Base-by-base conservation (phyloP, 2,888 invertebrate species). In the Cryptosula pallasiana region DNA sequence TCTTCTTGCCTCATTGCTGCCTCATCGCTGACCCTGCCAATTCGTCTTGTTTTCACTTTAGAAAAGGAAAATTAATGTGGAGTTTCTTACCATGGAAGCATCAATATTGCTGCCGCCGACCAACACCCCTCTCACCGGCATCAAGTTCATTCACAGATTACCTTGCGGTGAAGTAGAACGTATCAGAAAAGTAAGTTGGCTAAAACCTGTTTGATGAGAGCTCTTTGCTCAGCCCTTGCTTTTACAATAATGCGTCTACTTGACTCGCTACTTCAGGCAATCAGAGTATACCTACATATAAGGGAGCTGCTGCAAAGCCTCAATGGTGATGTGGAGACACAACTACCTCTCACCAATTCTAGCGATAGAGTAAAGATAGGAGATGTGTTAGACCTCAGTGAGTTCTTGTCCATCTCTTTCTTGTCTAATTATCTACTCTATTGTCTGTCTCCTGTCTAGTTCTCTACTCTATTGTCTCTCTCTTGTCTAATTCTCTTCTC, bases 1-100 rank as follows among this genome's bases (percentile, higher is more conserved):
- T n/a, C n/a, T n/a, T n/a, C n/a, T n/a, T n/a, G n/a, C n/a, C n/a
- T n/a, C n/a, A n/a, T n/a, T n/a, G n/a, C n/a, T n/a, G n/a, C n/a
- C n/a, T n/a, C n/a, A n/a, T n/a, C n/a, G n/a, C n/a, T n/a, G n/a
- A n/a, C n/a, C n/a, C n/a, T n/a, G n/a, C n/a, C n/a, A n/a, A n/a
- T n/a, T n/a, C n/a, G n/a, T n/a, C n/a, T n/a, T n/a, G n/a, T n/a
- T n/a, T n/a, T n/a, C n/a, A n/a, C n/a, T 74, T 9, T 54, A 72
- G 71, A 55, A 73, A 20, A 63, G 72, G 69, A 71, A 71, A 0
- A 73, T 84, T 72, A 83, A 84, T 76, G 94, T 97, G 0, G 96
- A 97, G 83, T 94, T 93, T 89, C 85, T 99, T 76, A 94, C 95
- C 86, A 95, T 95, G 93, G 98, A 99, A 85, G 93, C 95, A 69